These are phyloP conservation scores for Neoascia interrupta DNA, from an alignment of 2,888 invertebrate genomes.

Conservation along the genomic window DNA sequence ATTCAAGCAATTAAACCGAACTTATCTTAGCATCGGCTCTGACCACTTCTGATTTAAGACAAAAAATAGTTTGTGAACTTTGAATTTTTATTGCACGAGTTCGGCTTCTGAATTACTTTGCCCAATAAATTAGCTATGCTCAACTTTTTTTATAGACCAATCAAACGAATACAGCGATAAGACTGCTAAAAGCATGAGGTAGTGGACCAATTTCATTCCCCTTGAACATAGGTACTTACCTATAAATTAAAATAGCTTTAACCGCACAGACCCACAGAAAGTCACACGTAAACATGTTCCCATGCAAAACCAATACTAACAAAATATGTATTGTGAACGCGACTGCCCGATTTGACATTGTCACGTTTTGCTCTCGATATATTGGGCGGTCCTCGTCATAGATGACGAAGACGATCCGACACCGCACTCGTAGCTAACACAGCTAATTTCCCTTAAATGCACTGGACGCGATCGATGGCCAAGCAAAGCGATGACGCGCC, in stretches of 20 bases:
- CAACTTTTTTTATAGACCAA: slow-evolving; percentile 20
- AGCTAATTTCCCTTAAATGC: too few relatives aligned
- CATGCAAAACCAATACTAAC: too few relatives aligned
- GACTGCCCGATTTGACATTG: slow-evolving; percentile 17
- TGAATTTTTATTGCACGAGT: slow-evolving; percentile 10
- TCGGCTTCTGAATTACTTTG: slow-evolving; percentile 45
- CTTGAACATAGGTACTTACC: too few relatives aligned
- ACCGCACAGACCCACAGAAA: too few relatives aligned
- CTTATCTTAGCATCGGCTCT: not conserved
- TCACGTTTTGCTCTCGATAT: slow-evolving; percentile 59
- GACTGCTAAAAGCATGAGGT: not conserved
- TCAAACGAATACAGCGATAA: slow-evolving; percentile 19
- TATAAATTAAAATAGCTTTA: slow-evolving; percentile 5
- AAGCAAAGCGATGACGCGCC: too few relatives aligned
- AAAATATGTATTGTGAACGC: too few relatives aligned
- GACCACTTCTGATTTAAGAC: slow-evolving; percentile 16
- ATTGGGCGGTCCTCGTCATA: slow-evolving; percentile 46
- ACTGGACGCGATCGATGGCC: too few relatives aligned
- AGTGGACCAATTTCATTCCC: too few relatives aligned
- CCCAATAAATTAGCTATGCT: slow-evolving; percentile 23
- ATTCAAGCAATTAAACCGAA: not conserved
- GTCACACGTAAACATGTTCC: too few relatives aligned
- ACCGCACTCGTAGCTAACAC: too few relatives aligned
- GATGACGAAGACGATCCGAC: slow-evolving; percentile 16
- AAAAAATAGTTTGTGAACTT: slow-evolving; percentile 14